These are phyloP conservation scores for Ectropis grisescens DNA, from an alignment of 1,140 invertebrate species.

Conservation along the genomic window DNA sequence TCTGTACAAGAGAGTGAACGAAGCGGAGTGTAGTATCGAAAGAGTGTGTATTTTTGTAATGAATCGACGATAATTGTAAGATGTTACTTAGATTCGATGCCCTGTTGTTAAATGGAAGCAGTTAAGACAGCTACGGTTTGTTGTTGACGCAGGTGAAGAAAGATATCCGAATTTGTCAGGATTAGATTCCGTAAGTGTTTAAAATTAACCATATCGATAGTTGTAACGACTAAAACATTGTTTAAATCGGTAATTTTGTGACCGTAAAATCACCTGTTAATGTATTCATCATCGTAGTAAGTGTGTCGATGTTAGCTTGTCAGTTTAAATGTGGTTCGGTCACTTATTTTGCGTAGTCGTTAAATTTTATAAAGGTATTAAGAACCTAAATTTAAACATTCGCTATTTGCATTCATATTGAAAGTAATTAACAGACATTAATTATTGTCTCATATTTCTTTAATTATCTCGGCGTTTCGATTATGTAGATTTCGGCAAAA, in stretches of 20 bases:
- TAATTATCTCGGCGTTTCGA: too few species aligned
- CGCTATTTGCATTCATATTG: too few species aligned
- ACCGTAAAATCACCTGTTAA: slow-evolving; percentile 65
- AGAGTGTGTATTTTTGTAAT: slow-evolving; percentile 64
- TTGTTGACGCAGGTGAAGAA: slow-evolving; percentile 30
- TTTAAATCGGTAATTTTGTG: slow-evolving; percentile 55
- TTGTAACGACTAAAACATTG: slow-evolving; percentile 49
- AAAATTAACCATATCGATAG: slow-evolving; percentile 61
- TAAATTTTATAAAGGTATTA: slow-evolving; percentile 61
- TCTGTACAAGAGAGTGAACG: slow-evolving; percentile 4
- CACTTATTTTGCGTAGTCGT: slow-evolving; percentile 54
- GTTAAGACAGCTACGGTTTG: slow-evolving; percentile 20
- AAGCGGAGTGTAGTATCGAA: background rate
- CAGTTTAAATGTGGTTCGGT: slow-evolving; percentile 58
- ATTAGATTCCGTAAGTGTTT: slow-evolving; percentile 27
- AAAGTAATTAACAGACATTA: too few species aligned
- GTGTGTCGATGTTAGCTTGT: slow-evolving; percentile 64
- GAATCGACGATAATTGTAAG: slow-evolving; percentile 27
- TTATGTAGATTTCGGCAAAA: too few species aligned
- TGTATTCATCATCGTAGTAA: slow-evolving; percentile 61
- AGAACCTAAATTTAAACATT: too few species aligned
- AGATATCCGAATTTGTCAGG: slow-evolving; percentile 36
- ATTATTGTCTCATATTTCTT: too few species aligned
- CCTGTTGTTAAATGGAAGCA: slow-evolving; percentile 37
- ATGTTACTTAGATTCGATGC: slow-evolving; percentile 43